Evolutionary conservation across 2,888 invertebrate species (phyloP).

Genomic region (Merodon equestris): DNA sequence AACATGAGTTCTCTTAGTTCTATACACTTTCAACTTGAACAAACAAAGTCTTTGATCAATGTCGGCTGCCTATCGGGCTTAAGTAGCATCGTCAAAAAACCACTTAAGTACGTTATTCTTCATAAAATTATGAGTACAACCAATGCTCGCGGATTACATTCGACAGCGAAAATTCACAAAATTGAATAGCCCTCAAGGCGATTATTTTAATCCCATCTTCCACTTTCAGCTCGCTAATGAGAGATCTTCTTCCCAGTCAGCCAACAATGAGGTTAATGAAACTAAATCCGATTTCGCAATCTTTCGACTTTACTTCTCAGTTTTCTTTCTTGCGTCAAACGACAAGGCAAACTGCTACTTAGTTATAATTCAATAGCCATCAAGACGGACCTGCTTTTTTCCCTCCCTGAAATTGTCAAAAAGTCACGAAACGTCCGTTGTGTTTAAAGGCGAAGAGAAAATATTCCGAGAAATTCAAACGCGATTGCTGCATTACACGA

Average conservation of each 20-base stretch:
- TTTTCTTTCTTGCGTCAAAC: no score
- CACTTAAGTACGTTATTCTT: not conserved
- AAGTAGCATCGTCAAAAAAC: no score
- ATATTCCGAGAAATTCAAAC: not conserved
- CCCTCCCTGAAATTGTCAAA: no score
- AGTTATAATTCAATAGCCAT: no score
- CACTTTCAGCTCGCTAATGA: not conserved
- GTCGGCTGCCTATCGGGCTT: no score
- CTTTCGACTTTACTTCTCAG: not conserved
- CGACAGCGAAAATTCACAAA: not conserved
- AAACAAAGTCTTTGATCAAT: no score
- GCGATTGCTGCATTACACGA: conserved; percentile 38
- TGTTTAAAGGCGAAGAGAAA: no score
- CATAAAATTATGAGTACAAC: not conserved
- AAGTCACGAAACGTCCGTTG: no score
- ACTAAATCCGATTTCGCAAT: conserved; percentile 38
- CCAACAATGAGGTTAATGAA: conserved; percentile 8
- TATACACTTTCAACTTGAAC: no score
- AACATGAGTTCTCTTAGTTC: no score
- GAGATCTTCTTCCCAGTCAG: not conserved
- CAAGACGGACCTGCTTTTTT: no score
- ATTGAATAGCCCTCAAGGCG: conserved; percentile 19
- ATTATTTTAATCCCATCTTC: conserved; percentile 41
- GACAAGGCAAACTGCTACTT: conserved; percentile 16
- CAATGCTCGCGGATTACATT: not conserved